Base-by-base conservation (phyloP, 2,113 vertebrate genomes). In the Phoenicopterus ruber region DNA sequence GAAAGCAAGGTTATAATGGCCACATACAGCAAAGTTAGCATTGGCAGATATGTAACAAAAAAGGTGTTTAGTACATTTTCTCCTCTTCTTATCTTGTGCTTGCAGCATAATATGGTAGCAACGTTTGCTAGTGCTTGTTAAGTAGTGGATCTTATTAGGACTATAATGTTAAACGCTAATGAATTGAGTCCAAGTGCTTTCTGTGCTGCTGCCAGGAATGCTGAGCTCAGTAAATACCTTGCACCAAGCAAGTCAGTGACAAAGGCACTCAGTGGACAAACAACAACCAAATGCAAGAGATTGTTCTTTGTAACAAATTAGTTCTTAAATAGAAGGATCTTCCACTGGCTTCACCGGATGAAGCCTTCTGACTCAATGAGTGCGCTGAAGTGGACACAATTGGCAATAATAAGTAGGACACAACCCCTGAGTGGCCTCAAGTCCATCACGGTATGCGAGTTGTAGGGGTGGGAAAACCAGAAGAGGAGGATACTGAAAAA, bases 161-260 rank as follows among this genome's bases (percentile, higher is more conserved):
- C 54, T 71, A 55, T 36, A 49, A 55, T 16, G n/a, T 63, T 78
- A 78, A 86, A 80, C 0, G 0, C 12, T 62, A 67, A 86, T 63
- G 38, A 95, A 86, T 47, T 62, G 54, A 95, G 55, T 42, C 49
- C 46, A 42, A 63, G 71, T 0, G 0, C 40, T 93, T 90, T 55
- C 88, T 63, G 62, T 94, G 86, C 74, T 50, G 82, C 85, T 92
- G 82, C 85, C 85, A 92, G 71, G 71, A 95, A 93, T 38, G 67
- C 8, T 15, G 71, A 26, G 49, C 74, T 95, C 67, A 28, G 82
- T 81, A 88, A 90, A 70, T 80, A 83, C 59, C 42, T 93, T 55
- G 55, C 50, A 88, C 50, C 62, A 55, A 71, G 67, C 50, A 52
- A 92, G 76, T 32, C 42, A 92, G 88, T 66, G 67, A 70, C 69